Evolutionary conservation across 2,113 vertebrate genomes (phyloP).

Genomic region (Chaetodon auriga): DNA sequence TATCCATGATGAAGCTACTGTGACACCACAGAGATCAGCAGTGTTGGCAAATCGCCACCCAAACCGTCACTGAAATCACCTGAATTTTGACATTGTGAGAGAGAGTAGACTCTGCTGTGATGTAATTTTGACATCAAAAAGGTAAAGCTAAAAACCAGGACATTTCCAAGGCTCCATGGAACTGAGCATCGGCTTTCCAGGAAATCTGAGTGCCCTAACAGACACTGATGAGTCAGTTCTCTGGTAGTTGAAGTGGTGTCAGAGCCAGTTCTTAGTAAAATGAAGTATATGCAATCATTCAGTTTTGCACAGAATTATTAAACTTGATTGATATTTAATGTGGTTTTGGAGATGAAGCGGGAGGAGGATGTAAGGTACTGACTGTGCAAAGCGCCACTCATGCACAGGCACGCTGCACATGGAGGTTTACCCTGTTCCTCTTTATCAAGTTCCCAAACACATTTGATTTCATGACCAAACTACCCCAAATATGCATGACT

Average conservation of each 20-base stretch:
- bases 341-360: background rate
- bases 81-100: background rate
- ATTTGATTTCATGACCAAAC: background rate
- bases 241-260: background rate
- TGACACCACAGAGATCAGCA: background rate
- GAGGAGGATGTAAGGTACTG: background rate
- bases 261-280: background rate
- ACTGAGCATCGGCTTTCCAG: background rate
- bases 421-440: background rate
- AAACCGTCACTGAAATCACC: background rate
- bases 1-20: background rate
- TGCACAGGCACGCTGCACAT: background rate
- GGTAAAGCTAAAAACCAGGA: background rate
- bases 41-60: background rate
- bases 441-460: no score
- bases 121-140: constrained; percentile 18
- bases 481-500: constrained; percentile 7
- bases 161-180: background rate
- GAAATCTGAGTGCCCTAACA: no score
- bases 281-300: background rate
- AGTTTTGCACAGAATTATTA: background rate
- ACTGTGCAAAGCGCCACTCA: background rate
- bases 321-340: background rate
- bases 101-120: constrained; percentile 9
- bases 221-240: background rate